Evolutionary conservation across 64 coral and sea anemone genomes (phyloP), one percentile per base, ranked within the genome.

Genomic region (Actinia tenebrosa): DNA sequence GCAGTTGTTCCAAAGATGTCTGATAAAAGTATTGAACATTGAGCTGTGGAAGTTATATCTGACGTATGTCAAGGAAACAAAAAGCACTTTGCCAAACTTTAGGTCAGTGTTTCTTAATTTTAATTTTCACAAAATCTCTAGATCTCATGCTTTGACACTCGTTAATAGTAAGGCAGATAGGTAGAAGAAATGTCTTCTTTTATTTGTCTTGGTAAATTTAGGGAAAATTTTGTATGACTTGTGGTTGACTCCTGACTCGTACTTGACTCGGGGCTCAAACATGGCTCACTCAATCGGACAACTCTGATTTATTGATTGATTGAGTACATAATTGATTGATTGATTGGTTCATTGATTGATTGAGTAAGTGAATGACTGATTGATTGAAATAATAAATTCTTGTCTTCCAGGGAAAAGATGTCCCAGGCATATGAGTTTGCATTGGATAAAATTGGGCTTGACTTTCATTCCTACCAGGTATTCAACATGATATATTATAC

Each of bases 21-120:
- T 99, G 8, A 99, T 99, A 85, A 99, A 99, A 92, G 97, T 99
- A 52, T 86, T 99, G 25, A 99, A 99, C 71, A 94, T 99, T 89
- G 97, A 99, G 53, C 66, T 99, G 10, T 99, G 97, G 97, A 99
- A 99, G 54, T 91, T 89, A 27, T 99, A 99, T 26, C 91, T 99
- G n/a, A 81, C 85, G 60, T 99, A 99, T 80, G 97, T 99, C 16
- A 99, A 95, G 87, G 97, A 99, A 84, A 94, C 97, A 56, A 99
- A 99, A 47, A 94, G 97, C 84, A 92, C 97, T 22, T 89, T 99
- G 43, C 88, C 88, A 71, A 94, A 93, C 27, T 98, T 94, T 82
- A 98, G 95, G 95, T 98, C 86, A 8, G 69, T 75, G 2, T 23
- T 75, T 75, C 14, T 14, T 37, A 42, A 75, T 69, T 8, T 22